Base-by-base conservation (phyloP, 1,140 invertebrate genomes). In the Dinoponera quadriceps region DNA sequence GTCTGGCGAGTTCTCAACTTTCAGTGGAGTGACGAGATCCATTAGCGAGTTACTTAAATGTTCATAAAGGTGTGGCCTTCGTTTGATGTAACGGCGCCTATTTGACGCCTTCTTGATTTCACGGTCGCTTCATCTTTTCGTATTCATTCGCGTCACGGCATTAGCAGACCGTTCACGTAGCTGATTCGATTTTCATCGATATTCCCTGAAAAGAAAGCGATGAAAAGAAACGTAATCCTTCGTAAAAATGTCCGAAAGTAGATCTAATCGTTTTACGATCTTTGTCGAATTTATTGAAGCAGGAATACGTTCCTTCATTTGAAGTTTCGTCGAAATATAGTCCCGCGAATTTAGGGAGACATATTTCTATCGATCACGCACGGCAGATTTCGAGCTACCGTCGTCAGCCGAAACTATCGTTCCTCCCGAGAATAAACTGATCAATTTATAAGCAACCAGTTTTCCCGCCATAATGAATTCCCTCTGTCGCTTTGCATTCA, bases 21-120 rank as follows among this genome's bases (percentile, higher is more conserved):
- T 85, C 80, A 44, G 29, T 71, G 62, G 18, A 75, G 82, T 80
- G 80, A 82, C 77, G 65, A 68, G 78, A 83, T 66, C 85, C 90
- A 91, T 91, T 90, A 91, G 85, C 60, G 80, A 90, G 87, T 91
- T 88, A 88, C 88, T 91, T 87, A 91, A 91, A 90, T 85, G 84
- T 90, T 91, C 85, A 83, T 91, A 74, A 89, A 83, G 83, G 83
- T 72, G 85, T 57, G 60, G 83, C 62, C 80, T 87, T 88, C 66
- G 57, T 82, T 88, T 73, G 66, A 85, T 66, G 74, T 65, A 88
- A 69, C 60, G 62, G 81, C 60, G 55, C 54, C 82, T 54, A 66
- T 87, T 81, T 82, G 68, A 84, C 62, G 78, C 65, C 33, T 77
- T 78, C 62, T 68, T 59, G 22, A 33, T 71, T 38, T 80, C 38